Evolutionary conservation across 2,888 invertebrate species (phyloP).

Genomic region (Syritta pipiens): DNA sequence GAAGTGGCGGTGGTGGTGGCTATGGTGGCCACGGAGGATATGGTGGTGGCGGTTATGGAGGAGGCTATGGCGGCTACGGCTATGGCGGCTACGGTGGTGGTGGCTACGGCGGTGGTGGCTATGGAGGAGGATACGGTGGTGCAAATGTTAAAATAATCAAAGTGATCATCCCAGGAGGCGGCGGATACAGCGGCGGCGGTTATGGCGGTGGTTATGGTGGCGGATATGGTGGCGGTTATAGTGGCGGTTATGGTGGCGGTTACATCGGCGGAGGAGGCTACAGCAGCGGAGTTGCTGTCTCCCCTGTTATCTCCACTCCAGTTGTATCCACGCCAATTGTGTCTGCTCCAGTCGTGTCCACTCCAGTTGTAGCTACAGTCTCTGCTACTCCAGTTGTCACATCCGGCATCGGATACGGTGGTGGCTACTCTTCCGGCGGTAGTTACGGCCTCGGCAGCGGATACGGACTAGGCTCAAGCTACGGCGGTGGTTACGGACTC

Average conservation of each 20-base stretch:
- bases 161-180: conserved; percentile 15
- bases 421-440: conserved; percentile 20
- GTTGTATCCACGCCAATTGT: too few species aligned
- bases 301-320: too few species aligned
- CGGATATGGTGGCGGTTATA: conserved; percentile 11
- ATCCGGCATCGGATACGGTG: conserved; percentile 14
- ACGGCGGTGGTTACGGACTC: neutral
- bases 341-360: too few species aligned
- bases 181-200: conserved; percentile 36
- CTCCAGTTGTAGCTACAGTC: too few species aligned
- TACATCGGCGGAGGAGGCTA: conserved; percentile 18
- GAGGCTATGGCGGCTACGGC: conserved; percentile 33
- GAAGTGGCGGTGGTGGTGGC: conserved; percentile 11
- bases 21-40: conserved; percentile 14
- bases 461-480: neutral
- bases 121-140: conserved; percentile 34
- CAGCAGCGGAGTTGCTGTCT: neutral
- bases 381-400: too few species aligned
- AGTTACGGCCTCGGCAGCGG: conserved; percentile 9
- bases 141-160: conserved; percentile 34
- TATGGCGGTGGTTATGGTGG: conserved; percentile 15
- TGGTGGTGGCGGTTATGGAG: conserved; percentile 24
- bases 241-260: conserved; percentile 29
- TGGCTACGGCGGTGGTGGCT: conserved; percentile 38
- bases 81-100: conserved; percentile 42